Evolutionary conservation across 2,797 vertebrate genomes (phyloP), one percentile per base, ranked within the genome.

Genomic region (Lepus oiostolus): DNA sequence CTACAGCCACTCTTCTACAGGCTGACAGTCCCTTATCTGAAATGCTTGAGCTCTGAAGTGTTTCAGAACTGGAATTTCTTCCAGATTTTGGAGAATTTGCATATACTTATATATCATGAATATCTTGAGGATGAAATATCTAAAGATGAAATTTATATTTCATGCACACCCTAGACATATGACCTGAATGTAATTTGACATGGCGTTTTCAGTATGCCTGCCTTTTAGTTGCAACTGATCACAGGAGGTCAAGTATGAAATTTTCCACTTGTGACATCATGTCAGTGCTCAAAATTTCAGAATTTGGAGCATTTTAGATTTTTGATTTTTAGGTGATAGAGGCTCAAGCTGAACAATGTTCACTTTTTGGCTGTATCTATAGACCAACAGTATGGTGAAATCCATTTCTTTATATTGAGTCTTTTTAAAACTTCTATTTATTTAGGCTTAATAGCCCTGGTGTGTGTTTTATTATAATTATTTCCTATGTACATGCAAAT

Each of bases 381-480:
- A 65, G 35, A 52, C 28, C 50, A 80, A 67, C 3, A 85, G 30
- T 21, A 63, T 2, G 80, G 58, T 16, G 22, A 90, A 9, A 67
- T 67, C 11, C 54, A 79, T 85, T 81, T 54, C 8, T 79, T 88
- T 65, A 94, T 52, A 58, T n/a, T 16, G 3, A 67, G 60, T 50
- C 47, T 28, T 7, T 88, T 85, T 86, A 83, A 70, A 89, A 52
- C 63, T 32, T 85, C 8, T 26, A 32, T 74, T 63, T 85, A 63
- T 88, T 68, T 93, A 80, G 62, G 62, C 11, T 68, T 77, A 96
- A 50, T 50, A 72, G n/a, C 52, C 3, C 58, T 21, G 8, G 10
- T 82, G 90, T 88, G 22, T 79, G 28, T 62, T 93, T 80, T 91
- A 22, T 77, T 88, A 22, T 76, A 30, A 26, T 47, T 85, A 83